phyloP scores from a whole-genome alignment of 2,888 invertebrate species.

The Atrina japonica region DNA sequence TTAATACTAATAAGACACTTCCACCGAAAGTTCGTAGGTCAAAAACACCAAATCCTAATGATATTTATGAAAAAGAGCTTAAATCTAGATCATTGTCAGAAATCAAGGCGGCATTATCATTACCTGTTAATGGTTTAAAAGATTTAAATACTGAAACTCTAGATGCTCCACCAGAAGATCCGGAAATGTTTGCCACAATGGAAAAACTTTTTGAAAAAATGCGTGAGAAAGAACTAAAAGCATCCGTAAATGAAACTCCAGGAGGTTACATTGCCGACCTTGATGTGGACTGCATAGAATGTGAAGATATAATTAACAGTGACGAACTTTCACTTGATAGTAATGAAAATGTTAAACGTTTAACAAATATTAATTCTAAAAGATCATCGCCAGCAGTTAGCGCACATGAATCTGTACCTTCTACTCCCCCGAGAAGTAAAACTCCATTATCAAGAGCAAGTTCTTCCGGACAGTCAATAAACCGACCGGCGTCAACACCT shows the following conservation, averaged over 20 bases:
- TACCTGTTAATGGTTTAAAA: conserved; percentile 61
- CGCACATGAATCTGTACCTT: conserved; percentile 36
- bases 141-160: conserved; percentile 55
- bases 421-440: conserved; percentile 37
- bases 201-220: conserved; percentile 76
- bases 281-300: conserved; percentile 49
- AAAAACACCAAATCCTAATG: conserved; percentile 67
- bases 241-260: conserved; percentile 67
- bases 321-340: conserved; percentile 55
- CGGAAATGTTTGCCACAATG: conserved; percentile 76
- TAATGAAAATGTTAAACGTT: conserved; percentile 55
- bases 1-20: conserved; percentile 23
- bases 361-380: conserved; percentile 40
- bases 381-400: conserved; percentile 48
- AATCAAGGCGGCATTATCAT: conserved; percentile 65
- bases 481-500: conserved; percentile 48
- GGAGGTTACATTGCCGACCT: conserved; percentile 32
- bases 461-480: conserved; percentile 33
- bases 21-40: conserved; percentile 50
- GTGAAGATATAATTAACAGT: conserved; percentile 52
- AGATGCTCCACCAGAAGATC: conserved; percentile 74
- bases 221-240: conserved; percentile 68
- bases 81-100: conserved; percentile 68
- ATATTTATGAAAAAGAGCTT: conserved; percentile 58
- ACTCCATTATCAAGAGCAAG: conserved; percentile 35